Percentiles rank a stretch among this genome's conserved stretches.
Evolutionary conservation across 2,888 invertebrate genomes (phyloP).

Genomic region (Mythimna impura): DNA sequence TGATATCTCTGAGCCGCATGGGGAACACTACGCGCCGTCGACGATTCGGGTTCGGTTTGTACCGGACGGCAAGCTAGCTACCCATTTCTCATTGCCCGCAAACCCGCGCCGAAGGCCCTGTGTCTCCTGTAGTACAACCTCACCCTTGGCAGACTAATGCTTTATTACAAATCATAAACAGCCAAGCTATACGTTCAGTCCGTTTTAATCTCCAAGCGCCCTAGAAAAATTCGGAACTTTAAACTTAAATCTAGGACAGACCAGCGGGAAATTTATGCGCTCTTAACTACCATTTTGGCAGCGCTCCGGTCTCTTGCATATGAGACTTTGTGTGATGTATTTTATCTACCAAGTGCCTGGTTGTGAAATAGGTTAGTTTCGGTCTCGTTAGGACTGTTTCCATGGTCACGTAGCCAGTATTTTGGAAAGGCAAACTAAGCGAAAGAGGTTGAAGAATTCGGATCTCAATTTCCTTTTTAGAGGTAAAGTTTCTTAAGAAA

Average conservation of each 20-base stretch:
- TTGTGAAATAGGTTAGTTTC: conserved; percentile 19
- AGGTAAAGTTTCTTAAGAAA: neutral
- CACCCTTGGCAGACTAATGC: neutral
- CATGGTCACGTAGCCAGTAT: conserved; percentile 1
- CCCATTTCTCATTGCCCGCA: too few species aligned
- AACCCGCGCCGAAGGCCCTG: too few species aligned
- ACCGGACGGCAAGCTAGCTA: too few species aligned
- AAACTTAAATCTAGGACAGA: conserved; percentile 52
- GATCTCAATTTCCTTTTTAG: conserved; percentile 16
- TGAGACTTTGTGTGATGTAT: conserved; percentile 25
- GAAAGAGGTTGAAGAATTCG: neutral
- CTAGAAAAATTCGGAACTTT: conserved; percentile 52
- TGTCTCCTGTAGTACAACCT: too few species aligned
- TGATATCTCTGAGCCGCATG: too few species aligned
- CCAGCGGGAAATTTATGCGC: conserved; percentile 47
- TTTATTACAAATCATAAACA: conserved; percentile 23
- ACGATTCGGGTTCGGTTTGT: too few species aligned
- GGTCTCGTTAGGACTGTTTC: conserved; percentile 14
- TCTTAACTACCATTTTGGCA: conserved; percentile 58
- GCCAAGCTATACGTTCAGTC: conserved; percentile 36
- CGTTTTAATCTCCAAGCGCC: conserved; percentile 41
- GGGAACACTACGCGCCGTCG: too few species aligned
- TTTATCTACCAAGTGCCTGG: conserved; percentile 39
- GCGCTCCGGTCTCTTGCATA: conserved; percentile 37
- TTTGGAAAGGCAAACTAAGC: conserved; percentile 18